phyloP scores from a whole-genome alignment of 2,113 vertebrate species.

The Hyperoodon ampullatus region DNA sequence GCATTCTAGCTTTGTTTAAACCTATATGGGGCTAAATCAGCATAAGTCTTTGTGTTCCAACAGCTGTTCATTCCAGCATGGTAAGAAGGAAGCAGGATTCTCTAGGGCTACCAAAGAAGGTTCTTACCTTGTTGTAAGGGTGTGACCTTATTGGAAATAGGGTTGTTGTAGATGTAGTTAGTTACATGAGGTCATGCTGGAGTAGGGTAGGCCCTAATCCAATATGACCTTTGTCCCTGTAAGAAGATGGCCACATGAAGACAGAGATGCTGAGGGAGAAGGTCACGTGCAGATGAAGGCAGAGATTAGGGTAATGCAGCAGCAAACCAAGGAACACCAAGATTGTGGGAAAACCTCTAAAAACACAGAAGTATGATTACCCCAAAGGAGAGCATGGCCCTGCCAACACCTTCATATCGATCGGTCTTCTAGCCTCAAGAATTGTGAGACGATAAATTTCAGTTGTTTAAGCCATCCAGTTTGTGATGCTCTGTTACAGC shows the following conservation, averaged over 20 bases:
- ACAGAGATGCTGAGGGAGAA: neutral
- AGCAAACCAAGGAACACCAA: neutral
- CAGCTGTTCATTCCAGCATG: neutral
- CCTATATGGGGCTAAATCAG: neutral
- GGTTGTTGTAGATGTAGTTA: neutral
- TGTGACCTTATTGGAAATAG: neutral
- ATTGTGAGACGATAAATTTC: neutral
- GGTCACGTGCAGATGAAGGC: neutral
- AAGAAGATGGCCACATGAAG: neutral
- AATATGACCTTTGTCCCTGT: neutral
- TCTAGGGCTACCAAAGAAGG: neutral
- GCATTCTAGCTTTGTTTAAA: neutral
- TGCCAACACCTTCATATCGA: neutral
- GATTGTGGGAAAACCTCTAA: neutral
- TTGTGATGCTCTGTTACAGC: neutral
- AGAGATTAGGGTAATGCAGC: neutral
- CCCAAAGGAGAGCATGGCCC: fast-evolving
- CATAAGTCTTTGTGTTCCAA: neutral
- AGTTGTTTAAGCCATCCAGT: neutral
- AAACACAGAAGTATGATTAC: neutral
- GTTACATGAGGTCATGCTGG: neutral
- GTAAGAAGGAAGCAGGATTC: neutral
- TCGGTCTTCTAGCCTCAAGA: neutral
- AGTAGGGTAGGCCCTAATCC: neutral
- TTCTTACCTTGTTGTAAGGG: neutral